Conservation (phyloP, 2,113 vertebrate genomes). For the Camarhynchus parvulus region DNA sequence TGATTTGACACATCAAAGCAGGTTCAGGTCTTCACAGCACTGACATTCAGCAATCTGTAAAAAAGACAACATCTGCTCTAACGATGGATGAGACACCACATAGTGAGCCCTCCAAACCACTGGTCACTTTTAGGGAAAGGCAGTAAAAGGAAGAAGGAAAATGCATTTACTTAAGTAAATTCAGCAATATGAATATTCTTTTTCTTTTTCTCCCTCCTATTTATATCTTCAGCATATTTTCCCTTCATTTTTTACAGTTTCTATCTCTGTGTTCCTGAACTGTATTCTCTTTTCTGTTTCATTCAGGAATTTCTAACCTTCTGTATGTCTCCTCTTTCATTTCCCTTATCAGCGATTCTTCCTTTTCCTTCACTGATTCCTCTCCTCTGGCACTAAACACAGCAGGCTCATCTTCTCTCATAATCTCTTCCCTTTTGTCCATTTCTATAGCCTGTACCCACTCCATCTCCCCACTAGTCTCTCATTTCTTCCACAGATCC, state of each 20-base stretch:
- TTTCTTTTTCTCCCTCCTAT: background rate
- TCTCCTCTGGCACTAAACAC: background rate
- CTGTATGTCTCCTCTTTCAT: background rate
- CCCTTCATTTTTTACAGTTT: background rate
- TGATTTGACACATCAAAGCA: background rate
- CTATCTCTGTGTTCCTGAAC: background rate
- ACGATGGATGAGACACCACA: background rate
- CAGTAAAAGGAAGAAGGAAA: background rate
- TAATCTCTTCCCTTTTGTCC: background rate
- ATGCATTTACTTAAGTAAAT: background rate
- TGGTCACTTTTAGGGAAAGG: background rate
- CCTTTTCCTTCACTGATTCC: background rate
- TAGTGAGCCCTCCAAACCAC: background rate
- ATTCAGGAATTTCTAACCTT: background rate
- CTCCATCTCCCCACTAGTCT: background rate
- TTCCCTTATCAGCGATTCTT: background rate
- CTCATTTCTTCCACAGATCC: background rate
- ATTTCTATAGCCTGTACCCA: background rate
- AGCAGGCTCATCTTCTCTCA: background rate
- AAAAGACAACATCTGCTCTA: background rate
- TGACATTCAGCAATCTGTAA: conserved; percentile 19
- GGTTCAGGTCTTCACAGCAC: background rate
- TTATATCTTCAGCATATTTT: background rate
- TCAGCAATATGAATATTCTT: background rate
- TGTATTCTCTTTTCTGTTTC: background rate